Base-by-base conservation (phyloP, 2,888 invertebrate genomes). In the Diaperis boleti region DNA sequence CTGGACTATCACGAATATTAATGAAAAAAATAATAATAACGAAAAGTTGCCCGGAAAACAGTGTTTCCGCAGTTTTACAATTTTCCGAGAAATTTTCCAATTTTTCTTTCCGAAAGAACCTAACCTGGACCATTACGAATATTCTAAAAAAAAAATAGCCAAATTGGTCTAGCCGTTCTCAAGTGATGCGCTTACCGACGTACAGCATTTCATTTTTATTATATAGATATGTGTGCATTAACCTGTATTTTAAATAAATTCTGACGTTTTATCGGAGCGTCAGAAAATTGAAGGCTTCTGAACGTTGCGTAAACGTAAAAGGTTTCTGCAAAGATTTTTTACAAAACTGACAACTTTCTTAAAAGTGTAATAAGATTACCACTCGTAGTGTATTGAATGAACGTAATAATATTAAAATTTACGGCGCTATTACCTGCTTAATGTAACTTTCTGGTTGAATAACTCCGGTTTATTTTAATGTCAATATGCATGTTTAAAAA, bases 381-480 rank as follows among this genome's bases (percentile, higher is more conserved):
- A 42, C 10, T 15, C 15, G 15, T 41, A 11, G 42, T 22, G 17
- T 18, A 3, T 22, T 42, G 13, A 20, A 26, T 29, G 8, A 33
- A 31, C 10, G n/a, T 45, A 52, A 52, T 52, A 52, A 52, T 52
- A 39, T 18, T 35, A 54, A 41, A 54, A 54, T 54, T 54, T 54
- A 54, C 54, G 26, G 15, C 41, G 42, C 54, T 29, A 41, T 54
- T 54, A 54, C 17, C 18, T 41, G 29, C 41, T 54, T 42, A 42
- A 17, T 54, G 54, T 42, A 54, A 42, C 41, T 54, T 54, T 54
- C 54, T 42, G 54, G 31, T 54, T 52, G 52, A 52, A 52, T 52
- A 52, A 52, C 52, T 37, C 17, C 41, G 54, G 31, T 42, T 54
- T 54, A 54, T 54, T 54, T 52, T 54, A 54, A 54, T 54, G 54